A percentile compares a stretch with the other conserved stretches of the same genome.
phyloP scores from a whole-genome alignment of 2,888 invertebrate genomes.

The Xestobium rufovillosum region DNA sequence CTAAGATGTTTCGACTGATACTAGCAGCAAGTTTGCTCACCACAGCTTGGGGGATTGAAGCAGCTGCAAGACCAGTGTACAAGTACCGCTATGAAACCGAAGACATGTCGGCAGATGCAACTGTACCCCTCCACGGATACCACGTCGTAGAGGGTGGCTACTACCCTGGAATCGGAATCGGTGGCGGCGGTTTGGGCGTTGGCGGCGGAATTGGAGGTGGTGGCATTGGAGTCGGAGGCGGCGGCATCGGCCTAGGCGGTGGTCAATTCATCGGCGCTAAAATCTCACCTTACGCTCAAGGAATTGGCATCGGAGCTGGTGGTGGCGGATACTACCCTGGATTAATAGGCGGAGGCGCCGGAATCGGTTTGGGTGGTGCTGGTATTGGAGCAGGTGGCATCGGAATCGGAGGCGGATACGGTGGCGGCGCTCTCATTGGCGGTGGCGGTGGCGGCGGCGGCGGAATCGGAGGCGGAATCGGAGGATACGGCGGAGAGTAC shows the following conservation, averaged over 20 bases:
- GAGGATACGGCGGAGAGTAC: slow-evolving; percentile 36
- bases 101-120: slow-evolving; percentile 37
- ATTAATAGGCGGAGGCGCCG: slow-evolving; percentile 18
- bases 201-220: slow-evolving; percentile 27
- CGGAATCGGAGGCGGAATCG: slow-evolving; percentile 35
- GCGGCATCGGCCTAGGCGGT: slow-evolving; percentile 35
- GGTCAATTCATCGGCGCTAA: slow-evolving; percentile 39
- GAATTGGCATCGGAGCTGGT: slow-evolving; percentile 13
- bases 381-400: no score
- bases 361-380: slow-evolving; percentile 23
- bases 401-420: slow-evolving; percentile 27
- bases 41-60: no score
- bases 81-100: slow-evolving; percentile 39
- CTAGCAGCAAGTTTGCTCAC: no score
- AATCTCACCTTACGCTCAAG: slow-evolving; percentile 35
- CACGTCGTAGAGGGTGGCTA: slow-evolving; percentile 47
- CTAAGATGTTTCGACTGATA: no score
- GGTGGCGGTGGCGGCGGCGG: slow-evolving; percentile 32
- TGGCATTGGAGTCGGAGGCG: slow-evolving; percentile 29
- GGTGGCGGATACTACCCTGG: slow-evolving; percentile 30
- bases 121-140: slow-evolving; percentile 45
- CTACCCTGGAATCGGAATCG: slow-evolving; percentile 37
- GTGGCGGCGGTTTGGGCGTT: slow-evolving; percentile 19
- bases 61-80: slow-evolving; percentile 32
- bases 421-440: slow-evolving; percentile 29